Percentiles rank a stretch among this genome's conserved stretches.
Conservation (phyloP, 2,113 vertebrate genomes). For the Bubalus kerabau region DNA sequence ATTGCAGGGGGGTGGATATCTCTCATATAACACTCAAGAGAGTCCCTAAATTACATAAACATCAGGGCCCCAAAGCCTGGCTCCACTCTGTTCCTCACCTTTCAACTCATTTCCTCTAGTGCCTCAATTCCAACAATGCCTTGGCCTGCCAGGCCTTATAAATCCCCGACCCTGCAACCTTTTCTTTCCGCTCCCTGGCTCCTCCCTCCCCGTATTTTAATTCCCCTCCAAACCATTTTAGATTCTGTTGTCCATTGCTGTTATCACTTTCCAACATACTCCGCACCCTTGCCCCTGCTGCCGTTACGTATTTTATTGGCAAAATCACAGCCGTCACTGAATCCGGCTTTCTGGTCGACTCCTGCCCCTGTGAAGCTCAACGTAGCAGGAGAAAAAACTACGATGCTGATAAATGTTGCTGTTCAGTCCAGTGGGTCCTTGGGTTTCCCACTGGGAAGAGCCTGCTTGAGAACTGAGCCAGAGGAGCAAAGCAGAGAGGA, state of each 20-base stretch:
- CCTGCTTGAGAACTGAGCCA: neutral
- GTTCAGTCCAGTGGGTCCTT: neutral
- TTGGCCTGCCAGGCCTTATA: neutral
- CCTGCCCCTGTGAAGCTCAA: neutral
- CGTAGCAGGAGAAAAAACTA: neutral
- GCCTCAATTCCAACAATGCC: neutral
- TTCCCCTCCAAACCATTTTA: neutral
- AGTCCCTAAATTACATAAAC: neutral
- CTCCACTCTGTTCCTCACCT: neutral
- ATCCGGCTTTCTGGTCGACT: neutral
- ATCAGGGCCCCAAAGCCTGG: neutral
- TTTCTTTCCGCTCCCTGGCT: neutral
- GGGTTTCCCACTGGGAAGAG: no score
- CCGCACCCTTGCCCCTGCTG: neutral
- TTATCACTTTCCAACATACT: neutral
- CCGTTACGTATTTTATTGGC: rapidly evolving
- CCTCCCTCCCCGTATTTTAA: neutral
- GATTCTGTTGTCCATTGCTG: neutral
- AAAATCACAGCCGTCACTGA: neutral
- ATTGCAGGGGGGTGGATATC: no score
- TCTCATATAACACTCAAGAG: neutral
- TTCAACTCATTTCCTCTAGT: neutral
- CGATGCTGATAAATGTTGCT: no score
- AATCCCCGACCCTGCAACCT: neutral
- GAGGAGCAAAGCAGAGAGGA: neutral